phyloP scores from a whole-genome alignment of 2,888 invertebrate genomes.

The Melikaiella ostensackeni region DNA sequence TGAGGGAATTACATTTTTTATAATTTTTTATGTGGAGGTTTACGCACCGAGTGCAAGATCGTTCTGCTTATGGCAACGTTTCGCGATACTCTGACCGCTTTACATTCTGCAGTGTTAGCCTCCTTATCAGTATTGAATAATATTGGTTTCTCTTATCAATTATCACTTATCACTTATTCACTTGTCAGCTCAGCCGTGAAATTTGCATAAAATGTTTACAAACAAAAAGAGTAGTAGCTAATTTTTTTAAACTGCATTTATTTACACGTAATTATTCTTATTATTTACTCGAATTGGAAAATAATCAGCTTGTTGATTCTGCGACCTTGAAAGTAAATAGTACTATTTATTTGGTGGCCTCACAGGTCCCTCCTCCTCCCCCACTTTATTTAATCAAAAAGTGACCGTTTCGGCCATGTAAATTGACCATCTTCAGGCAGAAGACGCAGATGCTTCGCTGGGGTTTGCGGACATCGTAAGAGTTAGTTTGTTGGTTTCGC shows the following conservation, averaged over 20 bases:
- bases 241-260: background rate
- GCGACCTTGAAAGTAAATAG: no score
- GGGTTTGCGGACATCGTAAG: no score
- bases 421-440: no score
- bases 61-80: background rate
- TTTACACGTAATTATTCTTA: no score
- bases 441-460: no score
- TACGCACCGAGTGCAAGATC: background rate
- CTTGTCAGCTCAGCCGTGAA: background rate
- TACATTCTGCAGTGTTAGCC: background rate
- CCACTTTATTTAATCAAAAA: no score
- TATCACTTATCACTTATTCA: background rate
- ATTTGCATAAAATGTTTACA: background rate
- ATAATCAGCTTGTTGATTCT: no score
- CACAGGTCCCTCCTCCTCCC: no score
- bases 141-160: slow-evolving; percentile 50
- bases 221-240: background rate
- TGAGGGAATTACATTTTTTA: background rate
- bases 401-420: no score
- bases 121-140: slow-evolving; percentile 57
- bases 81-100: background rate
- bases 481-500: no score
- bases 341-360: no score
- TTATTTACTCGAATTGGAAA: no score
- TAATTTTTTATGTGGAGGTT: background rate